phyloP scores from a whole-genome alignment of 2,888 invertebrate species.

The Prosapia bicincta region DNA sequence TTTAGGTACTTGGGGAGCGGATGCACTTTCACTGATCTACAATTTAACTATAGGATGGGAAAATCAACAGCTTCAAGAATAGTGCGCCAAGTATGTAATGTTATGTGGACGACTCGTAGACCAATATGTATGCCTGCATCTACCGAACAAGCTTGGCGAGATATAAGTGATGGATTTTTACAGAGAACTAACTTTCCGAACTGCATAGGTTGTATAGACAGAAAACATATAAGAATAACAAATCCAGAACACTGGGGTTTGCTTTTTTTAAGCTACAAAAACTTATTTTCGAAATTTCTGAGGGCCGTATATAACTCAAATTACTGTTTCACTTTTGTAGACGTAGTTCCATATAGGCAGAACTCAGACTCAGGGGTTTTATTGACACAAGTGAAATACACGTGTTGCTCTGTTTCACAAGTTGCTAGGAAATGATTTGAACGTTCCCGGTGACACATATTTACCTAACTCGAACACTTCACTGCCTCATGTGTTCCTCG shows the following conservation, averaged over 20 bases:
- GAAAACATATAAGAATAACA: background rate
- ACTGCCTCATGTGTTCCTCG: background rate
- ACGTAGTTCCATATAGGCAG: background rate
- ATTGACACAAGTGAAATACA: no score
- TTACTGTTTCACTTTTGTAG: background rate
- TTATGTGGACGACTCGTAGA: slow-evolving; percentile 40
- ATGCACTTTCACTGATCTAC: slow-evolving; percentile 40
- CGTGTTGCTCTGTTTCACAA: background rate
- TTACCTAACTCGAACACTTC: background rate
- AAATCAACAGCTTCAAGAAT: slow-evolving; percentile 41
- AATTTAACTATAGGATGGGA: slow-evolving; percentile 42
- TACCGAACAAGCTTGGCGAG: slow-evolving; percentile 27
- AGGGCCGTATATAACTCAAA: background rate
- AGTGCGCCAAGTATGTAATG: slow-evolving; percentile 41
- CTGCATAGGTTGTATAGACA: background rate
- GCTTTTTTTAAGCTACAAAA: background rate
- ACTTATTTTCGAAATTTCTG: background rate
- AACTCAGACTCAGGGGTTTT: background rate
- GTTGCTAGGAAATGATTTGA: background rate
- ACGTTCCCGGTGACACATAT: background rate
- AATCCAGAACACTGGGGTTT: background rate
- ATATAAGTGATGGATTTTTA: slow-evolving; percentile 30
- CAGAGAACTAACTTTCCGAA: background rate
- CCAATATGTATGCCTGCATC: slow-evolving; percentile 28
- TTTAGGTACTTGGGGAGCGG: slow-evolving; percentile 41